phyloP scores from a whole-genome alignment of 1,140 invertebrate species.

The Leptinotarsa undecemlineata region DNA sequence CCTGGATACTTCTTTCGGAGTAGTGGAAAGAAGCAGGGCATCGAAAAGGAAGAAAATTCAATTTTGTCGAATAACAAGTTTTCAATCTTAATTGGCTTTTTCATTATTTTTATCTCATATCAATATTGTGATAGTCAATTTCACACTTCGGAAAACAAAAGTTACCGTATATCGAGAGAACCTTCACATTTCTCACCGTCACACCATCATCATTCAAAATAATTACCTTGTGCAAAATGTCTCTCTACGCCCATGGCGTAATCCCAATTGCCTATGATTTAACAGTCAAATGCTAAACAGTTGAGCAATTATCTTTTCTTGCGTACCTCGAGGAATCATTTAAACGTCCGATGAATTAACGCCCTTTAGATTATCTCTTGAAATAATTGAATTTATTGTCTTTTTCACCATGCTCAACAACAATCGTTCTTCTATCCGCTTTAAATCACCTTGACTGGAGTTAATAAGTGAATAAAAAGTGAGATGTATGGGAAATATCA shows the following conservation, averaged over 20 bases:
- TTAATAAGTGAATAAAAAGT: neutral
- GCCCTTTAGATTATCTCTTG: slow-evolving; percentile 27
- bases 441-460: neutral
- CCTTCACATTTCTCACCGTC: neutral
- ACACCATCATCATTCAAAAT: neutral
- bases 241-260: slow-evolving; percentile 19
- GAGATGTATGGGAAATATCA: neutral
- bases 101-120: too few relatives aligned
- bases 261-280: slow-evolving; percentile 36
- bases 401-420: slow-evolving; percentile 8
- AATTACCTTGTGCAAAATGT: neutral
- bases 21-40: too few relatives aligned
- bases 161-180: neutral
- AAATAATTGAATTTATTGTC: slow-evolving; percentile 33
- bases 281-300: slow-evolving; percentile 30
- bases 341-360: slow-evolving; percentile 33
- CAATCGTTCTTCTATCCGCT: neutral
- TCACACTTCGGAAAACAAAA: too few relatives aligned
- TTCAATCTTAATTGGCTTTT: too few relatives aligned
- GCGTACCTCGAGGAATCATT: slow-evolving; percentile 27
- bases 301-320: slow-evolving; percentile 34
- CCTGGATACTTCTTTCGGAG: too few relatives aligned
- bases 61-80: too few relatives aligned
- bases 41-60: too few relatives aligned
- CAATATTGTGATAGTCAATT: too few relatives aligned